Base-by-base conservation (phyloP, 2,888 invertebrate genomes). In the Harpalus rufipes region DNA sequence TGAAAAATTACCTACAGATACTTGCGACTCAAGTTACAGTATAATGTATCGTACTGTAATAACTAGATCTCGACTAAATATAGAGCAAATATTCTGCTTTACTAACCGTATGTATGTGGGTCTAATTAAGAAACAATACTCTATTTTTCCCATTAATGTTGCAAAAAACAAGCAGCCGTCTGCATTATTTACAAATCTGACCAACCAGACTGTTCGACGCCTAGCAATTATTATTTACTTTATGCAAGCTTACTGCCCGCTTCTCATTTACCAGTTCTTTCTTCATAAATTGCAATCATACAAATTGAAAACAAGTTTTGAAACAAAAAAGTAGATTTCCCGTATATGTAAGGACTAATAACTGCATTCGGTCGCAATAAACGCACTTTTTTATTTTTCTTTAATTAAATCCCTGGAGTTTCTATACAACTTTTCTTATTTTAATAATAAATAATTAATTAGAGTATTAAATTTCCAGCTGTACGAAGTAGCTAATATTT, bases 231-330 rank as follows among this genome's bases (percentile, higher is more conserved):
- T 51, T 51, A 51, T 51, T 51, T 51, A 10, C 12, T 51, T 51
- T 51, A 51, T 51, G 44, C 44, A 51, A 51, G 44, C 8, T 51
- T 12, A 8, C 7, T 51, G 14, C 25, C 68, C 32, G 39, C 32
- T 41, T 68, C 39, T 68, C 39, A 39, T 41, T 68, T n/a, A 68
- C 14, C 68, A 39, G 68, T 68, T 39, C 14, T 68, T 68, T 21
- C 14, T 4, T 14, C 68, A 68, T 68, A 41, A 68, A 68, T 68
- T 68, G 68, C 16, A 68, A 68, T 68, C 68, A 25, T 41, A 32
- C 68, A 68, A 68, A 68, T 68, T 68, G 68, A 68, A 68, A 68
- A 68, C 68, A 39, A 39, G 68, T 68, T 68, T 68, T 39, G 12
- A 32, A 14, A 39, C 6, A 68, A 68, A 68, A 59, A 68, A 68